Evolutionary conservation across 1,140 invertebrate genomes (phyloP).

Genomic region (Heliconius melpomene): DNA sequence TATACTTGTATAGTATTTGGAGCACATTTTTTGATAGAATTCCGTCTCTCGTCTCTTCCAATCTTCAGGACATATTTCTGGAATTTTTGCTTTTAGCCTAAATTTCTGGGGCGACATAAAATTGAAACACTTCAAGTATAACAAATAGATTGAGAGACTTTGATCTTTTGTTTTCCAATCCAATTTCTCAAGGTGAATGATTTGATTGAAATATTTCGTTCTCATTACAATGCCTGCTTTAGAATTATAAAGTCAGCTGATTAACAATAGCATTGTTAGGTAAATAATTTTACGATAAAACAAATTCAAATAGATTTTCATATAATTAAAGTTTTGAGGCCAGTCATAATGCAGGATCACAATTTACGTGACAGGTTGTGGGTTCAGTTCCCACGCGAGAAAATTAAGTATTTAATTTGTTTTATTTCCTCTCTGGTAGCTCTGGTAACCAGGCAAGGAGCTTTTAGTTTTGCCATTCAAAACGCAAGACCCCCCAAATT

Average conservation of each 20-base stretch:
- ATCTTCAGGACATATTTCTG: background rate
- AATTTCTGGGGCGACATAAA: background rate
- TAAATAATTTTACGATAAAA: background rate
- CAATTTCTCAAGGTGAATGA: background rate
- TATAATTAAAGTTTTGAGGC: too few species aligned
- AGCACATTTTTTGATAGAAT: background rate
- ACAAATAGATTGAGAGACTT: background rate
- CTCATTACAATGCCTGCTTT: background rate
- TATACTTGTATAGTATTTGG: too few species aligned
- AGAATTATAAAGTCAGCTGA: background rate
- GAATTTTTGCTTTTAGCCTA: background rate
- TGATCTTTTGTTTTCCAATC: constrained; percentile 6
- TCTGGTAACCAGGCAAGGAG: too few species aligned
- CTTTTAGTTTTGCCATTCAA: too few species aligned
- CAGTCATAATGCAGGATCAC: too few species aligned
- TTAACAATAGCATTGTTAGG: background rate
- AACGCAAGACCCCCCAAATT: too few species aligned
- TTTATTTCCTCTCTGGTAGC: too few species aligned
- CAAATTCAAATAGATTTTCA: too few species aligned
- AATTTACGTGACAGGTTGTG: too few species aligned
- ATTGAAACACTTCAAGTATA: background rate
- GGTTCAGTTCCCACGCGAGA: too few species aligned
- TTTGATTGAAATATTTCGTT: constrained; percentile 4
- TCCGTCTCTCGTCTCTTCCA: background rate
- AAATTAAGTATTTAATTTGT: too few species aligned